Conservation (phyloP, 1,140 invertebrate genomes). For the Amphibalanus amphitrite region DNA sequence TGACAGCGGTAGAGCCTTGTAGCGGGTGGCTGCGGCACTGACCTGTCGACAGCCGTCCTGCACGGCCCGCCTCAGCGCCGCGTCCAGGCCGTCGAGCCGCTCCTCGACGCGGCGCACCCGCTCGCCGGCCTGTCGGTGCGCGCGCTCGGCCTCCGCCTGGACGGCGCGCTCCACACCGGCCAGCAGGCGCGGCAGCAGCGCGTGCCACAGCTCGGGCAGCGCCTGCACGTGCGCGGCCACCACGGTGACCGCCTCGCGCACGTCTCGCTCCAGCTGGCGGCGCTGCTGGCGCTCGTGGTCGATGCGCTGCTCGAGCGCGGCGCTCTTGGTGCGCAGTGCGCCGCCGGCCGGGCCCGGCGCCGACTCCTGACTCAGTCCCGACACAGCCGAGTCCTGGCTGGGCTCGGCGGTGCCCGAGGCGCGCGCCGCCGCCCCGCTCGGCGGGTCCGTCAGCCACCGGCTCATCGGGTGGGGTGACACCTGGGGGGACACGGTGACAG, state of each 20-base stretch:
- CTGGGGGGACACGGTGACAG: too few relatives aligned
- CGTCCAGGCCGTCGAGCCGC: neutral
- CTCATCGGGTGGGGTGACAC: neutral
- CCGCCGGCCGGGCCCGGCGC: neutral
- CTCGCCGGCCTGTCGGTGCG: neutral
- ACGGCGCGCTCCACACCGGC: neutral
- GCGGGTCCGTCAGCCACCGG: neutral
- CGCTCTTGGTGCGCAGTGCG: neutral
- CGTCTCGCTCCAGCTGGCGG: constrained; percentile 1
- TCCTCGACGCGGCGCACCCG: neutral
- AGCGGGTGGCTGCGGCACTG: too few relatives aligned
- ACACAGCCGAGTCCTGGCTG: neutral
- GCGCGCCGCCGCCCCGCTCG: too few relatives aligned
- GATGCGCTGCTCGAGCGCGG: neutral
- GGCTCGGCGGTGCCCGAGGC: neutral
- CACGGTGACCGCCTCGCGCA: constrained; percentile 1
- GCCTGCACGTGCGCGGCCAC: constrained; percentile 2
- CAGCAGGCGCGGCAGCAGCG: neutral
- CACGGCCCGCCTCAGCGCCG: neutral
- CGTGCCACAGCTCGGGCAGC: neutral
- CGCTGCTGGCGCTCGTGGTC: neutral
- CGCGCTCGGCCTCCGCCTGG: neutral
- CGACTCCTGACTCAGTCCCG: neutral
- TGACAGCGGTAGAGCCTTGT: too few relatives aligned
- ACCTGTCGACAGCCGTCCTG: neutral